Base-by-base conservation (phyloP, 2,797 vertebrate genomes). In the Pseudochromis fuscus region DNA sequence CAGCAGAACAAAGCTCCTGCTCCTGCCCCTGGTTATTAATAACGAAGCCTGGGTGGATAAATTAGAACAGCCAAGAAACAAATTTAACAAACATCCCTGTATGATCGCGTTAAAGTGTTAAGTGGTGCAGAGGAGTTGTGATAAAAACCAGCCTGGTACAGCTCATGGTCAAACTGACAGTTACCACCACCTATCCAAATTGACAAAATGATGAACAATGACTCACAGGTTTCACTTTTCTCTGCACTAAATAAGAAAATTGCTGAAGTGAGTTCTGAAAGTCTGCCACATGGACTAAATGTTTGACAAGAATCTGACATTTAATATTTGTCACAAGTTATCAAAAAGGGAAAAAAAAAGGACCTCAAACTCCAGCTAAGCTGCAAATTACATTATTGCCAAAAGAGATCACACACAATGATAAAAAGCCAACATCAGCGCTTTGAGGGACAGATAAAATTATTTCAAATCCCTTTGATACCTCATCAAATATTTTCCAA, bases 271-370 rank as follows among this genome's bases (percentile, higher is more conserved):
- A 42, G 21, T 30, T 48, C 27, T 57, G 45, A 61, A 65, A 40
- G 6, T 18, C 63, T 68, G 49, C 70, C 59, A 77, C 4, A 31
- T 13, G 3, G 4, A 75, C 49, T 61, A 35, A 74, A 78, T 19
- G 25, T 12, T 31, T 56, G 72, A 67, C 44, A 72, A 72, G 60
- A 67, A 65, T 71, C 23, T 81, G 71, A 80, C 75, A 81, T 85
- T 83, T 82, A 55, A 77, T 66, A 56, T 71, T 73, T 69, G 19
- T 62, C 58, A 79, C 66, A 82, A 51, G 30, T 78, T 67, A 59
- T 30, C 15, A 31, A 23, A 27, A 13, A 71, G 28, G 63, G n/a
- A 9, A 3, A 24, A 65, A 52, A 69, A 27, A 46, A 15, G 18
- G 1, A 55, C 31, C 46, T 63, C n/a, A 57, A 72, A 70, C 44